Percentiles rank a stretch among this genome's conserved stretches.
Conservation (phyloP, 1,140 invertebrate genomes). For the Scaptomyza hsui region DNA sequence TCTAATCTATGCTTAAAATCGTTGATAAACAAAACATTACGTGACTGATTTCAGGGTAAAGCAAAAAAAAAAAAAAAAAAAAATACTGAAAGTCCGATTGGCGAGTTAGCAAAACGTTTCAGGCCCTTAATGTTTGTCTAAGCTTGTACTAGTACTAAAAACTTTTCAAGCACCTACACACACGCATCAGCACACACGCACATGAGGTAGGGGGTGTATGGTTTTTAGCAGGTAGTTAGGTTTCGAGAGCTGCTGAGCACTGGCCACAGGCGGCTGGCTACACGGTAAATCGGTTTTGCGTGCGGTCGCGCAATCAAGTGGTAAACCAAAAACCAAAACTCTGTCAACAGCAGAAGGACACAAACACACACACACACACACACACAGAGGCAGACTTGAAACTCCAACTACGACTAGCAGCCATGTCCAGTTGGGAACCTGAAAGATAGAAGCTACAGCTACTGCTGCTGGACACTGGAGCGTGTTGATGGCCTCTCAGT, state of each 20-base stretch:
- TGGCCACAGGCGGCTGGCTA: constrained; percentile 43
- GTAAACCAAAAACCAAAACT: constrained; percentile 59
- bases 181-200: not conserved
- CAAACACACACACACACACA: constrained; percentile 10
- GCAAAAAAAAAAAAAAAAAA: not conserved
- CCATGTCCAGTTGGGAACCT: constrained; percentile 6
- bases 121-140: constrained; percentile 30
- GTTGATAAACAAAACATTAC: not conserved
- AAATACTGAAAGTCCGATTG: not conserved
- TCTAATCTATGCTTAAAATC: too few relatives aligned
- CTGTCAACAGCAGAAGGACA: constrained; percentile 41
- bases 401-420: not conserved
- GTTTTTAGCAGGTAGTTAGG: constrained; percentile 11
- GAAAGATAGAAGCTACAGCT: not conserved
- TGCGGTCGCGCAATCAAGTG: constrained; percentile 62
- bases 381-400: constrained; percentile 4
- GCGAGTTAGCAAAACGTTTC: constrained; percentile 15
- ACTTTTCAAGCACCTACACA: constrained; percentile 31
- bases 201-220: not conserved
- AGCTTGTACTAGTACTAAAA: constrained; percentile 23
- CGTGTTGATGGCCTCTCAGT: constrained; percentile 53
- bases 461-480: constrained; percentile 12
- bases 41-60: not conserved
- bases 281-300: constrained; percentile 65
- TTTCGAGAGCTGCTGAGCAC: constrained; percentile 20